Conservation (phyloP, 2,113 vertebrate genomes). For the Larimichthys polyactis region DNA sequence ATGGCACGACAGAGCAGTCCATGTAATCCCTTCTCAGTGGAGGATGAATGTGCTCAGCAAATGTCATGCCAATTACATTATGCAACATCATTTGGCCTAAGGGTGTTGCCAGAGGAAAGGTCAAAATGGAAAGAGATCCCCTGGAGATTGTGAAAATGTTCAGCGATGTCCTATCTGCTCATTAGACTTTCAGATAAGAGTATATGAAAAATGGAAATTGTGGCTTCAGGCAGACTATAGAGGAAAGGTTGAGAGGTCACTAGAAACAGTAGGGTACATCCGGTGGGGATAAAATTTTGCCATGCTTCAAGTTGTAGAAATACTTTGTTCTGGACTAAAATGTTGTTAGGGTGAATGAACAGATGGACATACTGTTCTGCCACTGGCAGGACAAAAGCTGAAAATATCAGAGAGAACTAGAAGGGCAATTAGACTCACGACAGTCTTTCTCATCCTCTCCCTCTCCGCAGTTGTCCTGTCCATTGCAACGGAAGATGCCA, state of each 20-base stretch:
- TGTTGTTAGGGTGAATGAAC: conserved; percentile 1
- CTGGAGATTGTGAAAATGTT: conserved; percentile 11
- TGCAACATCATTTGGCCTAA: conserved; percentile 41
- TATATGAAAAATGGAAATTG: conserved; percentile 1
- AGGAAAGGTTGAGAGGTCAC: background rate
- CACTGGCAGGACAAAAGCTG: background rate
- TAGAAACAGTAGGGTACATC: background rate
- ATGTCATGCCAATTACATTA: conserved; percentile 59
- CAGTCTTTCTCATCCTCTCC: conserved; percentile 98
- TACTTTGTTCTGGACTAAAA: background rate
- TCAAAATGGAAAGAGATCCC: conserved; percentile 42
- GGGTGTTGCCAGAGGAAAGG: conserved; percentile 47
- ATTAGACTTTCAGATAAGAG: conserved; percentile 26
- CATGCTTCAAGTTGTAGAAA: background rate
- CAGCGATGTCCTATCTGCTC: conserved; percentile 32
- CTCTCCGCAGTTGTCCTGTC: conserved; percentile 97
- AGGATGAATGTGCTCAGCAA: conserved; percentile 54
- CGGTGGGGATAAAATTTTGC: background rate
- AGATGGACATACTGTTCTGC: background rate
- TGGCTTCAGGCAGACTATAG: background rate
- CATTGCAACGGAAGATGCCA: conserved; percentile 97
- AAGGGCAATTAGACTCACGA: conserved; percentile 85
- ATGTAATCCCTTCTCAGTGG: conserved; percentile 27
- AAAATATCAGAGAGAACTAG: background rate
- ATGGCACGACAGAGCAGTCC: conserved; percentile 21